phyloP scores from a whole-genome alignment of 2,113 vertebrate genomes.

The Felis catus region F.catus_Fca126_mat1.0 CM031416.1:135752501-135753000 shows the following conservation, averaged over 20 bases:
- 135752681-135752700: neutral
- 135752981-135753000: neutral
- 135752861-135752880: neutral
- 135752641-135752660: neutral
- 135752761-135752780: neutral
- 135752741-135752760: neutral
- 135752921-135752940: neutral
- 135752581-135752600: neutral
- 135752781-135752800: no score
- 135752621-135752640: neutral
- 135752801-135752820: neutral
- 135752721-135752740: neutral
- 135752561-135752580: neutral
- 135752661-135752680: neutral
- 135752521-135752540: neutral
- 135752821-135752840: neutral
- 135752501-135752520: neutral
- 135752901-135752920: neutral
- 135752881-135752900: neutral
- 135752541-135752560: neutral
- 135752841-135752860: neutral
- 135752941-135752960: neutral
- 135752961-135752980: neutral
- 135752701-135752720: neutral
- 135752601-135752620: neutral